phyloP scores from a whole-genome alignment of 2,113 vertebrate genomes.

The Triplophysa rosa region DNA sequence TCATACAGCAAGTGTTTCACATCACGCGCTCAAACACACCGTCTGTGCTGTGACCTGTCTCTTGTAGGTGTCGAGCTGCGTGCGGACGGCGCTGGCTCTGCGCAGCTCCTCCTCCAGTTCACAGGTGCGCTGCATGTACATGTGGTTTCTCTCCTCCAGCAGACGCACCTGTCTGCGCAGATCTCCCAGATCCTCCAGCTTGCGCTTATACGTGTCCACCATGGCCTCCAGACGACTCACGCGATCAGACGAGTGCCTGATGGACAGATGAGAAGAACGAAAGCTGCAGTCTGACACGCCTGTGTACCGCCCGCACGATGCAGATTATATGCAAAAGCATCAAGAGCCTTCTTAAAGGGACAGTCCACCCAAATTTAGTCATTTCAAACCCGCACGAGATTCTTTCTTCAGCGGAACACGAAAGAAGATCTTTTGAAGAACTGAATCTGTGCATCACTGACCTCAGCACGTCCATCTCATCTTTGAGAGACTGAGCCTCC shows the following conservation, averaged over 20 bases:
- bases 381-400: too few species aligned
- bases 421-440: too few species aligned
- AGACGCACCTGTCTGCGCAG: slow-evolving; percentile 87
- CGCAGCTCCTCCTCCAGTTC: slow-evolving; percentile 89
- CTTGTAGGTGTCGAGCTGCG: slow-evolving; percentile 83
- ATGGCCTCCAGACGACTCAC: slow-evolving; percentile 83
- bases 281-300: too few species aligned
- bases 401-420: too few species aligned
- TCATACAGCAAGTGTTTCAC: neutral
- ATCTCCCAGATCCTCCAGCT: slow-evolving; percentile 87
- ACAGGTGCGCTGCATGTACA: slow-evolving; percentile 88
- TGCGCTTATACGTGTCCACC: slow-evolving; percentile 84
- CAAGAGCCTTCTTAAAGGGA: too few species aligned
- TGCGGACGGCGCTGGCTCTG: slow-evolving; percentile 75
- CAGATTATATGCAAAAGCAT: neutral
- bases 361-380: too few species aligned
- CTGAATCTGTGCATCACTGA: slow-evolving; percentile 40
- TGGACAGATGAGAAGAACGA: neutral
- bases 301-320: neutral
- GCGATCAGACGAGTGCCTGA: slow-evolving; percentile 86
- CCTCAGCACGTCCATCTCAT: slow-evolving; percentile 93
- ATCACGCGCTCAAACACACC: too few species aligned
- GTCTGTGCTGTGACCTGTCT: slow-evolving; percentile 72
- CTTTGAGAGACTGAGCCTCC: slow-evolving; percentile 85
- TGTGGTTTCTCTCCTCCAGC: slow-evolving; percentile 85